These are phyloP conservation scores for Rhadina sibilatrix DNA, from an alignment of 2,113 vertebrate species.

Conservation along the genomic window DNA sequence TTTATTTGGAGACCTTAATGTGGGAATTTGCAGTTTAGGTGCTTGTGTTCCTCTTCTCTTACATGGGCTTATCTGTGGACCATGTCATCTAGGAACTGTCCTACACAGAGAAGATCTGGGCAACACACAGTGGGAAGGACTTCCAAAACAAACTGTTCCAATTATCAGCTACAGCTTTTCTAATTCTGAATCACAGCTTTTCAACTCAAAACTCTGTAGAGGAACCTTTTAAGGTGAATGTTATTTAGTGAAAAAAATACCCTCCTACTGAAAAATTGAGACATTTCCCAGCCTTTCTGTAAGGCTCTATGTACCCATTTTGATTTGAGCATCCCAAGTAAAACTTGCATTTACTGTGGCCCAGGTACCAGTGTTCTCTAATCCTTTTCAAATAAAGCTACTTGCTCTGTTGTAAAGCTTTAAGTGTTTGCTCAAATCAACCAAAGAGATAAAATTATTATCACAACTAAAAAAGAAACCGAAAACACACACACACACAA, in stretches of 20 bases:
- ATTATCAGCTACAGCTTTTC: background rate
- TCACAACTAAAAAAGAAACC: background rate
- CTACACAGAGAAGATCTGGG: background rate
- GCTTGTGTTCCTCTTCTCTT: background rate
- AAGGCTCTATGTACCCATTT: background rate
- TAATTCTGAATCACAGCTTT: background rate
- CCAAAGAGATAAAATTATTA: background rate
- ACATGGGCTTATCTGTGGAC: background rate
- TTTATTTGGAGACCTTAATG: background rate
- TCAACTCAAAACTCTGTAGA: background rate
- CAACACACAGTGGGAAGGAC: background rate
- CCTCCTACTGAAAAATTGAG: background rate
- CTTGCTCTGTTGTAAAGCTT: background rate
- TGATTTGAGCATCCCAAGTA: background rate
- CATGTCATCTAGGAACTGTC: background rate
- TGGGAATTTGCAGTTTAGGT: background rate
- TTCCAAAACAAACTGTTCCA: background rate
- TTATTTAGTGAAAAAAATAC: background rate
- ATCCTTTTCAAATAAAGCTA: background rate
- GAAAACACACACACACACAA: too few species aligned
- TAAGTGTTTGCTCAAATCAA: background rate
- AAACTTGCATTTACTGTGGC: background rate
- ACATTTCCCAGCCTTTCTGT: background rate
- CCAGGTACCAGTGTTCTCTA: background rate
- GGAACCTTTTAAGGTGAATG: background rate